Conservation (phyloP, 2,888 invertebrate species). For the Cactoblastis cactorum region DNA sequence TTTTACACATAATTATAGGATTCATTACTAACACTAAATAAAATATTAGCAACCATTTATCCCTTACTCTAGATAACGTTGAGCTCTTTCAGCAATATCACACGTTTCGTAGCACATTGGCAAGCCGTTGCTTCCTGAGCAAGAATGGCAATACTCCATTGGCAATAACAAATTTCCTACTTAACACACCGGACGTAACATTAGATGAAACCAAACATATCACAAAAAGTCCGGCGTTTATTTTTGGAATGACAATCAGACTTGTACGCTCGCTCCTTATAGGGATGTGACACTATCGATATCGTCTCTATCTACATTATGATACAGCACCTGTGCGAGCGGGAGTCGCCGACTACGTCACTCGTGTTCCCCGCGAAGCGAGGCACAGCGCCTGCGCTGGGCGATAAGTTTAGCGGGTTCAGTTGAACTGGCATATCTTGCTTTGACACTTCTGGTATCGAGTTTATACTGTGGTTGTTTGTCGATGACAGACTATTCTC, state of each 20-base stretch:
- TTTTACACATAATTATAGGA: slow-evolving; percentile 42
- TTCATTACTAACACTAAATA: slow-evolving; percentile 43
- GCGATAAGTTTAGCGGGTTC: slow-evolving; percentile 66
- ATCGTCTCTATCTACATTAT: slow-evolving; percentile 78
- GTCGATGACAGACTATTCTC: slow-evolving; percentile 65
- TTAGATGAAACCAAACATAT: slow-evolving; percentile 9
- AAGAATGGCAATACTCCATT: slow-evolving; percentile 62
- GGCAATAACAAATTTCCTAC: slow-evolving; percentile 33
- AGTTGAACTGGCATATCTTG: slow-evolving; percentile 68
- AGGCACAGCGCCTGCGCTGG: slow-evolving; percentile 64
- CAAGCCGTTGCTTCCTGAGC: slow-evolving; percentile 58
- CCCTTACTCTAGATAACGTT: slow-evolving; percentile 51
- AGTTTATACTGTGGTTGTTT: slow-evolving; percentile 66
- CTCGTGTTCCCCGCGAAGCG: slow-evolving; percentile 87
- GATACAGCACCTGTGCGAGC: slow-evolving; percentile 85
- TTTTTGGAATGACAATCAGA: slow-evolving; percentile 69
- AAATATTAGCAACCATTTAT: slow-evolving; percentile 56
- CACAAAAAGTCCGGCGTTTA: slow-evolving; percentile 18
- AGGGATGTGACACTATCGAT: slow-evolving; percentile 20
- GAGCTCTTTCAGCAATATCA: slow-evolving; percentile 67
- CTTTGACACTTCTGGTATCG: slow-evolving; percentile 59
- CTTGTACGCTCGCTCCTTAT: slow-evolving; percentile 40
- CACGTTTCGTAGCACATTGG: slow-evolving; percentile 56
- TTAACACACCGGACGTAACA: slow-evolving; percentile 2
- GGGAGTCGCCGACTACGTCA: slow-evolving; percentile 87